Conservation (phyloP, 2,797 vertebrate species). For the Loris lydekkerianus region DNA sequence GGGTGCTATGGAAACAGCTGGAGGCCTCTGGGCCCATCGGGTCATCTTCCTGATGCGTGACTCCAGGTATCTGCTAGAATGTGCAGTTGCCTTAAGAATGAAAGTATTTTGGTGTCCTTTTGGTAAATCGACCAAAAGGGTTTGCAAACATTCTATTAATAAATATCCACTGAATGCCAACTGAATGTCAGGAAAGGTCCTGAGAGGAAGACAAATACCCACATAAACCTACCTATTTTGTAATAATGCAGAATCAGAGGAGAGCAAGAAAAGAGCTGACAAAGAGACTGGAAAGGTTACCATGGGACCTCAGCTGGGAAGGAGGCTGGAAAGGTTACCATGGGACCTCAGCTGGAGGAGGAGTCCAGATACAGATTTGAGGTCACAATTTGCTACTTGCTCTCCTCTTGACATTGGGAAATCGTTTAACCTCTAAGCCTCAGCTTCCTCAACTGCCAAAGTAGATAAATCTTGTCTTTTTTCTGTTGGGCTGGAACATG, state of each 20-base stretch:
- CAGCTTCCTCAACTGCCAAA: neutral
- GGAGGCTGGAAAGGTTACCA: neutral
- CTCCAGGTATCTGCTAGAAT: neutral
- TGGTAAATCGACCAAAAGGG: neutral
- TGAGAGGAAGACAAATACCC: neutral
- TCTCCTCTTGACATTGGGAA: neutral
- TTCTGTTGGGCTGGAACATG: fast-evolving
- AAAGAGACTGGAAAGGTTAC: neutral
- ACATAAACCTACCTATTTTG: neutral
- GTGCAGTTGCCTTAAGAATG: neutral
- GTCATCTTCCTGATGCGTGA: neutral
- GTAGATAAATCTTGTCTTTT: neutral
- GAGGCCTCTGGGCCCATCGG: neutral
- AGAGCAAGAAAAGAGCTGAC: neutral
- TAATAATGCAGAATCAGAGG: neutral
- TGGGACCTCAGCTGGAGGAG: neutral
- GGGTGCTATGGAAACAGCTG: neutral
- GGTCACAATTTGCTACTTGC: neutral
- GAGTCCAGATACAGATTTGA: neutral
- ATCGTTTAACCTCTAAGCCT: neutral
- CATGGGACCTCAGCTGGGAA: neutral
- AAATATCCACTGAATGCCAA: neutral
- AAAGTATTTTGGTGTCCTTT: neutral
- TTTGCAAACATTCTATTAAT: neutral
- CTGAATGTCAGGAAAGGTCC: neutral